Base-by-base conservation (phyloP, 2,113 vertebrate species). In the Promerops cafer region DNA sequence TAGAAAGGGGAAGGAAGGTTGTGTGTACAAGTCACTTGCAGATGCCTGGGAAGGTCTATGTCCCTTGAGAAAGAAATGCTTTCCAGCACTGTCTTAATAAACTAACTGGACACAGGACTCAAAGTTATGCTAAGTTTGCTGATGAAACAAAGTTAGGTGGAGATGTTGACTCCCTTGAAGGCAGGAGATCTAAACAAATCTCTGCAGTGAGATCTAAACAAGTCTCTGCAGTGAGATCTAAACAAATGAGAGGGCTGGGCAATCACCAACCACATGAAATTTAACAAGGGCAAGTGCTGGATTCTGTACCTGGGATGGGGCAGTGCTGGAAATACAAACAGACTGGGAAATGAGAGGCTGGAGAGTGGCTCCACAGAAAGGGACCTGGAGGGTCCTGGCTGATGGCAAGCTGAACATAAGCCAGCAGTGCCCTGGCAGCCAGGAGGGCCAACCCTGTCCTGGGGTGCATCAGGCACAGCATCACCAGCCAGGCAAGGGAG, bases 401-500 rank as follows among this genome's bases (percentile, higher is more conserved):
- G 0, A 15, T 14, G n/a, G 16, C 11, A 47, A 60, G 44, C 3
- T 53, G 13, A 47, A 31, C 3, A 1, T 30, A 11, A 60, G 20
- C 1, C 54, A 45, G 39, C 83, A 44, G 37, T 23, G 61, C 11
- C 45, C 40, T 27, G n/a, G 45, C 20, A 68, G 47, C 30, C 68
- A 65, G 50, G 15, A 47, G 20, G 11, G 20, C 24, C 61, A 82
- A 0, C 1, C 3, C 0, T 66, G 28, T 6, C 23, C 39, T n/a
- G 16, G 24, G 33, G 8, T 0, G 6, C 39, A 45, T 75, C 45
- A 66, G 68, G 44, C 19, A 20, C 44, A 66, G 33, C 44, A 39
- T 21, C 1, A 0, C 17, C 59, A 74, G 77, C 44, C 0, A 0
- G 37, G n/a, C 19, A 44, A 74, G 69, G 39, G 37, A 24, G 28